phyloP scores from a whole-genome alignment of 2,797 vertebrate species.

The Molossus alvarezi region DNA sequence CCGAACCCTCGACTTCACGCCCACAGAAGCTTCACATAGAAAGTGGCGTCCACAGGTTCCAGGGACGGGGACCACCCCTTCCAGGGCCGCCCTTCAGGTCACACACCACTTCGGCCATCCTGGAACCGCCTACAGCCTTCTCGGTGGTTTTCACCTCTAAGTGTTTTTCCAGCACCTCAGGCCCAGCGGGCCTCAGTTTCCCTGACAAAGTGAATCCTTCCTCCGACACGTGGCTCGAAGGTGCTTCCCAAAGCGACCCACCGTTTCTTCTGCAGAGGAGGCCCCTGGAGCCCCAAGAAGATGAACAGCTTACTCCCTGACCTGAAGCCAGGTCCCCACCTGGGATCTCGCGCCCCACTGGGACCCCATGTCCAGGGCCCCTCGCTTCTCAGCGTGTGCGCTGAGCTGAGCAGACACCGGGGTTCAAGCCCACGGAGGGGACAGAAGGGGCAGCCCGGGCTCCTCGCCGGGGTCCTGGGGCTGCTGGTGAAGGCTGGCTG shows the following conservation, averaged over 20 bases:
- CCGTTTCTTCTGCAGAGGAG: not conserved
- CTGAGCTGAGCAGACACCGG: not conserved
- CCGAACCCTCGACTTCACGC: too few species aligned
- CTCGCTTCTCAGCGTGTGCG: too few species aligned
- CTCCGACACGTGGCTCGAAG: not conserved
- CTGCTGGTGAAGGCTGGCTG: not conserved
- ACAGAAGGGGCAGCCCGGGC: not conserved
- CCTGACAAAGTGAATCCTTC: not conserved
- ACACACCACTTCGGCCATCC: not conserved
- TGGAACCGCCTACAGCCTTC: not conserved
- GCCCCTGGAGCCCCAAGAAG: not conserved
- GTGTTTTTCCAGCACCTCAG: not conserved
- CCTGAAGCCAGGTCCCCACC: too few species aligned
- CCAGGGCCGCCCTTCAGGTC: not conserved
- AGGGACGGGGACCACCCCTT: not conserved
- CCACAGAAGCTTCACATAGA: not conserved
- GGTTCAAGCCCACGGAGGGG: rapidly evolving
- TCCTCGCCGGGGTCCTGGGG: not conserved
- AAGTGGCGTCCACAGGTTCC: too few species aligned
- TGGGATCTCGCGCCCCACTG: rapidly evolving
- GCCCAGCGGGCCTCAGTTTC: not conserved
- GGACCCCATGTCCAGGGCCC: not conserved
- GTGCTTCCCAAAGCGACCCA: not conserved
- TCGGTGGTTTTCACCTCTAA: not conserved
- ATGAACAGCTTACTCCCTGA: too few species aligned